phyloP scores from a whole-genome alignment of 2,113 vertebrate species.

The Sceloporus tristichus region DNA sequence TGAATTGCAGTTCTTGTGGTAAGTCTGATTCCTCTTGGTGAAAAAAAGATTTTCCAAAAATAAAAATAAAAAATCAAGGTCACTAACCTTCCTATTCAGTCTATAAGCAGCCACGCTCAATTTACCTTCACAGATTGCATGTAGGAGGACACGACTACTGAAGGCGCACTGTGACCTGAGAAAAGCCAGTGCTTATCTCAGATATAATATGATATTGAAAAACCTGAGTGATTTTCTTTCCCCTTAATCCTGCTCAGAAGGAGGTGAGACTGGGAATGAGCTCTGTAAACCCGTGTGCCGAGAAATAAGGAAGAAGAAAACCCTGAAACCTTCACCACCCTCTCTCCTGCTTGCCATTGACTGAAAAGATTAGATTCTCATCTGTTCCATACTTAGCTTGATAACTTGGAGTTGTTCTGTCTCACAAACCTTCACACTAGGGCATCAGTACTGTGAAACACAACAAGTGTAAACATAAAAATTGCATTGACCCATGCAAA shows the following conservation, averaged over 20 bases:
- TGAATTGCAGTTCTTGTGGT: background rate
- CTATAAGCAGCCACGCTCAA: conserved; percentile 13
- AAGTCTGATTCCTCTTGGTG: background rate
- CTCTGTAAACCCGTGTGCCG: conserved; percentile 5
- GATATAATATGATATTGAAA: conserved; percentile 40
- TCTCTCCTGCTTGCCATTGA: background rate
- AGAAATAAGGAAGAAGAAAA: background rate
- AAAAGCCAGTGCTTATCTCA: conserved; percentile 32
- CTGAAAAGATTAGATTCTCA: conserved; percentile 21
- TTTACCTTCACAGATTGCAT: conserved; percentile 24
- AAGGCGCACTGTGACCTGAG: conserved; percentile 11
- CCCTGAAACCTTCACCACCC: background rate
- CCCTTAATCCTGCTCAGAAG: conserved; percentile 20
- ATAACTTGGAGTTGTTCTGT: background rate
- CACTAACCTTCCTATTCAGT: conserved; percentile 16
- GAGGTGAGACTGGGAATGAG: background rate
- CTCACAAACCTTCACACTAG: background rate
- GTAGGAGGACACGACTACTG: conserved; percentile 9
- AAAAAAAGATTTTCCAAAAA: background rate
- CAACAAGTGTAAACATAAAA: background rate
- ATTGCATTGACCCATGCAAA: conserved; percentile 35
- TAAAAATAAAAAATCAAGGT: background rate
- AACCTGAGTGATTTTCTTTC: conserved; percentile 31
- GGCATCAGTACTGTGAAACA: conserved; percentile 8
- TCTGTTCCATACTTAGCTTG: conserved; percentile 23